phyloP scores from a whole-genome alignment of 2,888 invertebrate species.

The Tuta absoluta region DNA sequence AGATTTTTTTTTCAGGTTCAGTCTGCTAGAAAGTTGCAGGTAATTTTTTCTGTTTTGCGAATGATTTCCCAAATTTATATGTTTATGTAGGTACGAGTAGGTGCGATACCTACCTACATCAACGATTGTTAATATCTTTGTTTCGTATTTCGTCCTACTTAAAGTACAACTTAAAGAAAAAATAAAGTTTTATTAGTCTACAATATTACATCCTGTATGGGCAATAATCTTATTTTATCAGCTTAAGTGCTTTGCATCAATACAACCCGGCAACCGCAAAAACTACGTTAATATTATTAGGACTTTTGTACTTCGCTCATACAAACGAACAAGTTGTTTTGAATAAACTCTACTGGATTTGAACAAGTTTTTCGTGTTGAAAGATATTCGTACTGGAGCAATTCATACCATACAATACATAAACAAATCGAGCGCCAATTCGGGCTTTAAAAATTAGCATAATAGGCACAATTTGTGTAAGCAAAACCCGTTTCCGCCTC shows the following conservation, averaged over 20 bases:
- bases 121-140: too few relatives aligned
- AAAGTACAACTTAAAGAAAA: too few relatives aligned
- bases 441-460: neutral
- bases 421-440: neutral
- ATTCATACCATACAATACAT: neutral
- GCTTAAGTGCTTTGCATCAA: neutral
- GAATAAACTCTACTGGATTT: neutral
- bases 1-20: neutral
- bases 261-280: neutral
- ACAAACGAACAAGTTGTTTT: constrained; percentile 8
- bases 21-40: too few relatives aligned
- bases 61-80: too few relatives aligned
- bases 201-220: too few relatives aligned
- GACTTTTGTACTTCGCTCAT: neutral
- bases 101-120: too few relatives aligned
- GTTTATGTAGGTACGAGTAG: too few relatives aligned
- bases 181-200: too few relatives aligned
- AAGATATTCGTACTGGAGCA: neutral
- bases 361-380: neutral
- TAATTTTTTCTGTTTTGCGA: too few relatives aligned
- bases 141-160: too few relatives aligned
- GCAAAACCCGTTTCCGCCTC: neutral
- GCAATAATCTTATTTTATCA: neutral
- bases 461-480: neutral
- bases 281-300: neutral